phyloP scores from a whole-genome alignment of 1,140 invertebrate genomes.

The Trigoniulus corallinus region DNA sequence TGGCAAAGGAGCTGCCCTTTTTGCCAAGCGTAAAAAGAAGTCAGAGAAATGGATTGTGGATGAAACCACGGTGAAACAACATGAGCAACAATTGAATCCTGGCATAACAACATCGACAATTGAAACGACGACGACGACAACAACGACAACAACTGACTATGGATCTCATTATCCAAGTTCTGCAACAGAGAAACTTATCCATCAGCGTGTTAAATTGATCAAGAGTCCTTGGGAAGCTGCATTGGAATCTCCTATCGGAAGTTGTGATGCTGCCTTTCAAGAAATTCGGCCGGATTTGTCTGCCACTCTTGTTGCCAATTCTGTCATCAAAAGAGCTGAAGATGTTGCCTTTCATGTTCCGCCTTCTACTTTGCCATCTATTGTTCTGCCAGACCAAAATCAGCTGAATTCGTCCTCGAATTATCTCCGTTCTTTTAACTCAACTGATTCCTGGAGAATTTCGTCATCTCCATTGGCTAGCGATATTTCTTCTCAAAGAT shows the following conservation, averaged over 20 bases:
- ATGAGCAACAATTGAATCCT: constrained; percentile 6
- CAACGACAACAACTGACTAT: constrained; percentile 10
- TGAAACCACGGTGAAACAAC: constrained; percentile 37
- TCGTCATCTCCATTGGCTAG: too few relatives aligned
- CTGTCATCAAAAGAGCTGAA: too few relatives aligned
- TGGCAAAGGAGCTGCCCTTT: constrained; percentile 66
- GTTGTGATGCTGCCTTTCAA: constrained; percentile 46
- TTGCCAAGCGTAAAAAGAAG: constrained; percentile 66
- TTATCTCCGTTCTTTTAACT: too few relatives aligned
- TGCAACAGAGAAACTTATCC: constrained; percentile 16
- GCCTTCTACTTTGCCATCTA: too few relatives aligned
- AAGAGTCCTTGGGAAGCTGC: constrained; percentile 58
- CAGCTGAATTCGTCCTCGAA: too few relatives aligned
- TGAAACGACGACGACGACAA: constrained; percentile 21
- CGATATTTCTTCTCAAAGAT: too few relatives aligned
- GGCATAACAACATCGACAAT: constrained; percentile 20
- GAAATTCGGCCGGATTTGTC: constrained; percentile 23
- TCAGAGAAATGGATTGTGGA: constrained; percentile 76
- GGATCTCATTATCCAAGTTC: constrained; percentile 7
- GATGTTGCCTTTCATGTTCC: too few relatives aligned
- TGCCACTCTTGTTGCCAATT: too few relatives aligned
- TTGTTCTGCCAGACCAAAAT: too few relatives aligned
- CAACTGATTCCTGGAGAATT: too few relatives aligned
- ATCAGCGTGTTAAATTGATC: constrained; percentile 39
- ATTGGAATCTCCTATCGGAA: constrained; percentile 39